Conservation (phyloP, 2,113 vertebrate species). For the Murina feae region DNA sequence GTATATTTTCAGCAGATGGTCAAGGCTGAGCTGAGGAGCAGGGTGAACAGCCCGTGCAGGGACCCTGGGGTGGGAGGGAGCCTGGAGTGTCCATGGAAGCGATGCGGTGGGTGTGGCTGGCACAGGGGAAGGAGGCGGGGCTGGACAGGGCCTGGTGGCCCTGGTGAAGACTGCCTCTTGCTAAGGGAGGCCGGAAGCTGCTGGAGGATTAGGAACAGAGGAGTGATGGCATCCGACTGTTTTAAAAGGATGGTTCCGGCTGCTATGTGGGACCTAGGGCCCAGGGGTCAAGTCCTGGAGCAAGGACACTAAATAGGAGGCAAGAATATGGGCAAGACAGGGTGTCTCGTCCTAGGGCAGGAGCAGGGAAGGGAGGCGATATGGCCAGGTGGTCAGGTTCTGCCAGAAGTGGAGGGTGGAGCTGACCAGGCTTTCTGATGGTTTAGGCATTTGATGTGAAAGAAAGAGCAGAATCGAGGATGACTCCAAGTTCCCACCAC, state of each 20-base stretch:
- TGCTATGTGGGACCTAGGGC: background rate
- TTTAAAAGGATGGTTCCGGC: background rate
- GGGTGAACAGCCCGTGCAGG: background rate
- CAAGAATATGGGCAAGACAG: background rate
- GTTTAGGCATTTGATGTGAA: background rate
- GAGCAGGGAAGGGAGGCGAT: background rate
- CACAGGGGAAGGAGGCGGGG: background rate
- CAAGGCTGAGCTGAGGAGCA: background rate
- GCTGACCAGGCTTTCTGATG: background rate
- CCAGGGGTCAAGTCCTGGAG: background rate
- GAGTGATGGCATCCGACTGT: background rate
- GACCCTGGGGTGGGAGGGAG: background rate
- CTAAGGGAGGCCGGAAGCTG: accelerated
- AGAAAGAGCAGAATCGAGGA: background rate
- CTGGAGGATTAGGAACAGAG: background rate
- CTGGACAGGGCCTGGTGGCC: background rate
- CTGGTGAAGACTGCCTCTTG: background rate
- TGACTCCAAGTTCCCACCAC: background rate
- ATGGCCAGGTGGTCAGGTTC: background rate
- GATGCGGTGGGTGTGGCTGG: background rate
- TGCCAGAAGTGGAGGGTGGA: background rate
- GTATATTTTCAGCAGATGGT: background rate
- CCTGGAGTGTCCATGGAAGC: background rate
- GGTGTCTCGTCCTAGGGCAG: background rate
- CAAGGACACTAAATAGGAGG: background rate